Conservation (phyloP, 2,113 vertebrate genomes). For the Otocyon megalotis region DNA sequence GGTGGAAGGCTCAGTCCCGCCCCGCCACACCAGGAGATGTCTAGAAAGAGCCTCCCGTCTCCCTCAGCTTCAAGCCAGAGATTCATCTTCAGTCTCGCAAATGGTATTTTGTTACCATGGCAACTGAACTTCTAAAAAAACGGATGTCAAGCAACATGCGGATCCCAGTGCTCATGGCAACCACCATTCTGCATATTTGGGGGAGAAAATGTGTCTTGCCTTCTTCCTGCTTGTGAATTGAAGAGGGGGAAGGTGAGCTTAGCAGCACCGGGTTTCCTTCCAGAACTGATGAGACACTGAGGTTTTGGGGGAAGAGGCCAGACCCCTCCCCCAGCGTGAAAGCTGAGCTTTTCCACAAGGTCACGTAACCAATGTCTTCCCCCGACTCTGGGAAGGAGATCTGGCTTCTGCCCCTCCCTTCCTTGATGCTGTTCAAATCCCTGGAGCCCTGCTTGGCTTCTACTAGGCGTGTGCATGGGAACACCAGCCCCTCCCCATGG, state of each 20-base stretch:
- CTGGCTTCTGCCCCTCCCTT: not conserved
- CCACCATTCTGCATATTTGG: constrained; percentile 64
- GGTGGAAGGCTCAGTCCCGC: not conserved
- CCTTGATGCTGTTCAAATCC: not conserved
- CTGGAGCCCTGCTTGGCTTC: not conserved
- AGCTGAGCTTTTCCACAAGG: not conserved
- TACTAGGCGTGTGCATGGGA: not conserved
- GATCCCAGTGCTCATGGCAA: constrained; percentile 79
- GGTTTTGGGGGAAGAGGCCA: not conserved
- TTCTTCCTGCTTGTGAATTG: constrained; percentile 56
- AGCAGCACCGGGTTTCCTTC: not conserved
- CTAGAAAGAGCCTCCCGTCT: constrained; percentile 57
- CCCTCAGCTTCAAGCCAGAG: constrained; percentile 68
- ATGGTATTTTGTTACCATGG: constrained; percentile 74
- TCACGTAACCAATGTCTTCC: not conserved
- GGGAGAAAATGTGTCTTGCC: constrained; percentile 57
- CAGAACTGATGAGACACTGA: not conserved
- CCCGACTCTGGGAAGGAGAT: not conserved
- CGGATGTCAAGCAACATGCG: constrained; percentile 59
- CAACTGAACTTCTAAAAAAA: constrained; percentile 73
- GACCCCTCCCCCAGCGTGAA: not conserved
- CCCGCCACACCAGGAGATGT: constrained; percentile 65
- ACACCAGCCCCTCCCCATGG: too few species aligned
- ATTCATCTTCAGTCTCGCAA: constrained; percentile 65
- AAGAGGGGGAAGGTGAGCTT: not conserved